phyloP scores from a whole-genome alignment of 2,888 invertebrate genomes.

The Poecilobothrus nobilitatus region DNA sequence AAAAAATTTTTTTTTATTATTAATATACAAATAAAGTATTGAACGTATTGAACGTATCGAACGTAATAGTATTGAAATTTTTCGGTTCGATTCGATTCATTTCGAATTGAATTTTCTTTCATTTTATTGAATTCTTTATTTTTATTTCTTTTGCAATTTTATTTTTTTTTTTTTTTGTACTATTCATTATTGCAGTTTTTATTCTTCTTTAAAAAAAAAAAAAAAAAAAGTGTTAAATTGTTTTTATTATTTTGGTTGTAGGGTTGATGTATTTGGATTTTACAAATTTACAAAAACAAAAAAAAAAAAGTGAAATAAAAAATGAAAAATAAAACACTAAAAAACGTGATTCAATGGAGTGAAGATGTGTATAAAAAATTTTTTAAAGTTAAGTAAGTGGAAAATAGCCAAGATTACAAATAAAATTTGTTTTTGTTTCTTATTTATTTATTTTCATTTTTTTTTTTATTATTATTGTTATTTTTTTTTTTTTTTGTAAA shows the following conservation, averaged over 20 bases:
- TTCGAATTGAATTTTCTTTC: no score
- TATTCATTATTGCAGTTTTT: not conserved
- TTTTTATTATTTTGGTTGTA: not conserved
- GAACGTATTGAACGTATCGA: no score
- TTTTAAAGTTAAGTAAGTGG: not conserved
- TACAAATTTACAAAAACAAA: not conserved
- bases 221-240: not conserved
- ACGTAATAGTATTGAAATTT: no score
- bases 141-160: not conserved
- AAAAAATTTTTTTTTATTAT: no score
- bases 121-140: not conserved
- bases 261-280: not conserved
- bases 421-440: not conserved
- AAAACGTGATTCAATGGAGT: constrained; percentile 1
- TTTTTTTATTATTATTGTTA: not conserved
- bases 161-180: not conserved
- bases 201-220: no score
- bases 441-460: not conserved
- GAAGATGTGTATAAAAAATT: not conserved
- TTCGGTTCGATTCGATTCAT: no score
- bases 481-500: not conserved
- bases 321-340: not conserved
- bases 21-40: no score
- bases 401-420: constrained; percentile 6
- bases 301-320: not conserved